Base-by-base conservation (phyloP, 2,113 vertebrate species). In the Xyrauchen texanus region DNA sequence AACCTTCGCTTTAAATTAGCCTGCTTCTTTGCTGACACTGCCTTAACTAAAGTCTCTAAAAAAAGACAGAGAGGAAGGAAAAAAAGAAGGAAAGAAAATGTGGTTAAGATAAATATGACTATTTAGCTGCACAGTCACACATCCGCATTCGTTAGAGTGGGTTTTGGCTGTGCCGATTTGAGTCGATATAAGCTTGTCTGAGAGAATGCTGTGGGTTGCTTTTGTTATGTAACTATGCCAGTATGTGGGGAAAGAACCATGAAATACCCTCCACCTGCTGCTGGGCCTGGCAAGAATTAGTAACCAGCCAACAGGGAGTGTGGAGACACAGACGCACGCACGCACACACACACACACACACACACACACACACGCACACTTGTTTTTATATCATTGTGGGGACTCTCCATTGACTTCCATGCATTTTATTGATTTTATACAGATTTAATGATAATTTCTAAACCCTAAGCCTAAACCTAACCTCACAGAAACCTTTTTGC, bases 251-350 rank as follows among this genome's bases (percentile, higher is more conserved):
- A 80, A 83, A 83, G 52, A 78, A 21, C 15, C 82, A 72, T 78
- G 73, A 88, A 88, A 89, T 68, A 85, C 81, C 15, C 83, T 82
- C 84, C 91, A 89, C 90, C 90, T 89, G 91, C 86, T 82, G 83
- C 84, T 77, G 81, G 74, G 71, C 77, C 78, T 83, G 76, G 78
- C 72, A 81, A 69, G 84, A 83, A 85, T 75, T 68, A 76, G 44
- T n/a, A 53, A 44, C 75, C 80, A 80, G 57, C 82, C 79, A 84
- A 69, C 63, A 64, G 72, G 78, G 74, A 34, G 21, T 3, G 21
- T 34, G 21, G 21, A 34, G 21, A 34, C 21, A 34, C 21, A 34
- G 1, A 34, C 21, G 3, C 21, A 34, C 21, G 3, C 21, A 34
- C 21, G 3, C 21, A 34, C 21, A 34, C 21, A 34, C 21, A 34